A percentile compares a stretch with the other conserved stretches of the same genome.
phyloP scores from a whole-genome alignment of 2,888 invertebrate species.

The Cephus sareptanus region DNA sequence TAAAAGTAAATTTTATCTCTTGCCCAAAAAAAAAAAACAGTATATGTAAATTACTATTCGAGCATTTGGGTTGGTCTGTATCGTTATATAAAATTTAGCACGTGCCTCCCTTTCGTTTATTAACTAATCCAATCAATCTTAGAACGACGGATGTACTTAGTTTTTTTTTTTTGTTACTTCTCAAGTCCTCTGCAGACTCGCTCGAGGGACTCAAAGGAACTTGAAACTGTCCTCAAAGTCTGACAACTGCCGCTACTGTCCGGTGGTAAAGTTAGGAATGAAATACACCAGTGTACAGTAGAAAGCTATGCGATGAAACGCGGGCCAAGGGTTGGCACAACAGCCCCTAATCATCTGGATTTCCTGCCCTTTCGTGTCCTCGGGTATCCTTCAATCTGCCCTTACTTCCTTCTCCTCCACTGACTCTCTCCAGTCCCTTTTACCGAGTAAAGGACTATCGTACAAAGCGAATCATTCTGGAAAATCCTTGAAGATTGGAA shows the following conservation, averaged over 20 bases:
- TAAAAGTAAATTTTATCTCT: background rate
- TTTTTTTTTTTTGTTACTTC: slow-evolving; percentile 33
- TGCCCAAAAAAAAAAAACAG: background rate
- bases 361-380: background rate
- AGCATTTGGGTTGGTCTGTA: background rate
- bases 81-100: background rate
- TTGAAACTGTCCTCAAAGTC: background rate
- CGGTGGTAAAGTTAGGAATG: background rate
- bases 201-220: background rate
- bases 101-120: background rate
- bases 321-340: slow-evolving; percentile 22
- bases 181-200: slow-evolving; percentile 28
- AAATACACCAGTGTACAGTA: background rate
- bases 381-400: background rate
- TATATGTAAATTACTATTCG: too few relatives aligned
- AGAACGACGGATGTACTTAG: background rate
- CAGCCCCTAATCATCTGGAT: slow-evolving; percentile 43
- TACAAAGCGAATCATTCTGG: background rate
- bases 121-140: background rate
- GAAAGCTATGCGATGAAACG: background rate
- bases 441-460: background rate
- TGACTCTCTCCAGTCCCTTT: background rate
- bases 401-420: background rate
- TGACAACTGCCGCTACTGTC: background rate
- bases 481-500: background rate